Percentiles rank a stretch among this genome's conserved stretches.
Evolutionary conservation across 1,140 invertebrate species (phyloP).

Genomic region (Mycetomoellerius zeteki): DNA sequence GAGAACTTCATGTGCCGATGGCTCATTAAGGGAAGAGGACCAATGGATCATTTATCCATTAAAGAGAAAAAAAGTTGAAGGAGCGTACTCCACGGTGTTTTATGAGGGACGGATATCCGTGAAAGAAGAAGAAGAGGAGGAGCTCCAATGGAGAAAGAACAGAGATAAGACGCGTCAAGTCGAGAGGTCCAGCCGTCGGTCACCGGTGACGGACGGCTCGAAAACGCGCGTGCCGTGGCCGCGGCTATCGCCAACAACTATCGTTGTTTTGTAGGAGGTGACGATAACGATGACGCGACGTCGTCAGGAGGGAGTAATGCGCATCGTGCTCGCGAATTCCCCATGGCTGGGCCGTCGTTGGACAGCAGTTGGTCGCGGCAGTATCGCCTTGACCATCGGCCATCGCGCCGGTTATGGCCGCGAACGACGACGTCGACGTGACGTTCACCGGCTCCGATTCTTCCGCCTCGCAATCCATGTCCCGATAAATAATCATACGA

Average conservation of each 20-base stretch:
- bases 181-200: slow-evolving; percentile 10
- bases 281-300: slow-evolving; percentile 43
- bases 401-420: slow-evolving; percentile 46
- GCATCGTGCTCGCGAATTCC: slow-evolving; percentile 45
- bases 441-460: not conserved
- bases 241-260: slow-evolving; percentile 16
- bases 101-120: not conserved
- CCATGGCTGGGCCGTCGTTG: slow-evolving; percentile 10
- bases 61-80: too few species aligned
- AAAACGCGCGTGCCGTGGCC: slow-evolving; percentile 19
- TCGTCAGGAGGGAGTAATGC: slow-evolving; percentile 45
- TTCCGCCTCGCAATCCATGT: not conserved
- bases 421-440: not conserved
- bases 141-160: not conserved
- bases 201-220: not conserved
- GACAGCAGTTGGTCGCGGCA: slow-evolving; percentile 23
- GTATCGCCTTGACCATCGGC: slow-evolving; percentile 44
- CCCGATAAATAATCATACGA: not conserved
- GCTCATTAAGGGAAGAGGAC: not conserved
- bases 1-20: not conserved
- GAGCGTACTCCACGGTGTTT: not conserved
- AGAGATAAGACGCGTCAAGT: not conserved
- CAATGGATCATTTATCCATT: not conserved
- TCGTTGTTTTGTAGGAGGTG: slow-evolving; percentile 49
- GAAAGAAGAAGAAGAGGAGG: not conserved